A percentile compares a stretch with the other conserved stretches of the same genome.
Conservation (phyloP, 2,113 vertebrate genomes). For the Mixornis gularis region DNA sequence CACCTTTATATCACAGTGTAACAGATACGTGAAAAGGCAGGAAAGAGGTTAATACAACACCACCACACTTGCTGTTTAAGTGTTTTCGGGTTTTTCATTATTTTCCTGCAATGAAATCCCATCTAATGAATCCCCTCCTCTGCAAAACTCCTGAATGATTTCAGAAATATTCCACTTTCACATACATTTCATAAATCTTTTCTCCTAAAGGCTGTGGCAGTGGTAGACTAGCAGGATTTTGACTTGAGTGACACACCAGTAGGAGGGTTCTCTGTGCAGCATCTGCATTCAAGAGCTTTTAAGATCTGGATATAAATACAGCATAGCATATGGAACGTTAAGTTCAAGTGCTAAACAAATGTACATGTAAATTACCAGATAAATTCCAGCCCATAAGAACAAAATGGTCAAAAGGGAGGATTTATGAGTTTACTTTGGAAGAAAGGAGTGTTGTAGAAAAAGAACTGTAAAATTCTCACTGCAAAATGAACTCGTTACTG, state of each 20-base stretch:
- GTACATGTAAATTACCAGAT: neutral
- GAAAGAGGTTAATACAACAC: neutral
- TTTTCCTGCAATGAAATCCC: neutral
- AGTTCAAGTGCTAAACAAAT: slow-evolving; percentile 20
- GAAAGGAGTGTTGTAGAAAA: neutral
- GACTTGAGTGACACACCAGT: neutral
- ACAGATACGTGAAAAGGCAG: neutral
- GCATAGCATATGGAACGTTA: neutral
- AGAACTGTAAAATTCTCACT: neutral
- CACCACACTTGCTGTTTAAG: neutral
- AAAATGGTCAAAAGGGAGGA: neutral
- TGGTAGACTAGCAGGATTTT: neutral
- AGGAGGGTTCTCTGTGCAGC: neutral
- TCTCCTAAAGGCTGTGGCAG: neutral
- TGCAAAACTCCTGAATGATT: neutral
- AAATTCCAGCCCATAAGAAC: neutral
- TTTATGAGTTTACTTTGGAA: neutral
- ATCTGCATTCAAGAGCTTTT: neutral
- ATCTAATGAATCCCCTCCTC: neutral
- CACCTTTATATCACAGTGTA: neutral
- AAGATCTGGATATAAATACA: neutral
- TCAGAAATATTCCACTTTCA: neutral
- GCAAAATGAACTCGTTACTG: neutral
- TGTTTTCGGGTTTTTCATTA: neutral
- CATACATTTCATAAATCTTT: neutral